Evolutionary conservation across 1,140 invertebrate genomes (phyloP).

Genomic region (Trachelipus rathkii): DNA sequence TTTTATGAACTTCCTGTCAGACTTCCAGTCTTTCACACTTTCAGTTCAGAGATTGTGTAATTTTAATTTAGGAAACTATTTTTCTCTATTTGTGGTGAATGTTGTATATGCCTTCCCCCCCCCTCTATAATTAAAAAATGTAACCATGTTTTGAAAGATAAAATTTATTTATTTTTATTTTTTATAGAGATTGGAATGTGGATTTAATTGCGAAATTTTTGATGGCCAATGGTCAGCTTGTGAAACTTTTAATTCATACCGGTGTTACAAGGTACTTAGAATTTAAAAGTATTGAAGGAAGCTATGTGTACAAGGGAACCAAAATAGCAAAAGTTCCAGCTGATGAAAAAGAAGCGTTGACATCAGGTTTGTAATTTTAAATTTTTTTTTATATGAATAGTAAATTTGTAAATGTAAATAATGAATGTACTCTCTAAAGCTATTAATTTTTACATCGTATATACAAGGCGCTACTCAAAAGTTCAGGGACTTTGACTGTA

Average conservation of each 20-base stretch:
- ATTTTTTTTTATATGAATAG: background rate
- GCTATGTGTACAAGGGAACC: constrained; percentile 96
- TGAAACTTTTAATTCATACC: constrained; percentile 96
- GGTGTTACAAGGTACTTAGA: constrained; percentile 98
- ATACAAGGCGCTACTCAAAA: too few relatives aligned
- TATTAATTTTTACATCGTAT: too few relatives aligned
- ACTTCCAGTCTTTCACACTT: too few relatives aligned
- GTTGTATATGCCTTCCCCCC: too few relatives aligned
- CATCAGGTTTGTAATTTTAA: constrained; percentile 56
- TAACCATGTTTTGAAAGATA: background rate
- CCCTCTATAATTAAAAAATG: too few relatives aligned
- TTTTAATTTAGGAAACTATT: too few relatives aligned
- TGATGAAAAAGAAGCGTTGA: constrained; percentile 97
- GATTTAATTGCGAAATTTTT: constrained; percentile 99
- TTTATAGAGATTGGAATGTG: constrained; percentile 93
- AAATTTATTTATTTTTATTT: constrained; percentile 3
- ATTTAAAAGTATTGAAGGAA: constrained; percentile 98
- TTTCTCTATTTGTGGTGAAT: too few relatives aligned
- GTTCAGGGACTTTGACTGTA: too few relatives aligned
- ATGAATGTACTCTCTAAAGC: too few relatives aligned
- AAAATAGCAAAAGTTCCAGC: constrained; percentile 97
- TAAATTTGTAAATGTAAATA: too few relatives aligned
- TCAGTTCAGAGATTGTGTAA: too few relatives aligned
- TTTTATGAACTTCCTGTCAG: too few relatives aligned
- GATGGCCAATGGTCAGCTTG: constrained; percentile 97